phyloP scores from a whole-genome alignment of 1,140 invertebrate species.

The Brachionus asplanchnoidis region DNA sequence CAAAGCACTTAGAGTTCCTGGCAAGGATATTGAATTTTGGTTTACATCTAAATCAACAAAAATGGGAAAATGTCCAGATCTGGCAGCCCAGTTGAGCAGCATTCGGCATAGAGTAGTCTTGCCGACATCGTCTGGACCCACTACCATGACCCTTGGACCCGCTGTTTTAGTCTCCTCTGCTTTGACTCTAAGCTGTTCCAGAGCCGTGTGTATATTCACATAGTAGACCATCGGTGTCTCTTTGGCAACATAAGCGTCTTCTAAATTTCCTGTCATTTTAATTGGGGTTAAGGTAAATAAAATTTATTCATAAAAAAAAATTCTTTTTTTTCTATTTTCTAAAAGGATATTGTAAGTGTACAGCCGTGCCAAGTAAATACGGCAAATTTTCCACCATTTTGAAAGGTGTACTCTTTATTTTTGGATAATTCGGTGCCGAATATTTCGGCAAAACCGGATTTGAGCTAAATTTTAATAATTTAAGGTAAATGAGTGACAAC shows the following conservation, averaged over 20 bases:
- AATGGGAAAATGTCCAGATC: conserved; percentile 69
- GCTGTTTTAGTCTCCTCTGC: conserved; percentile 67
- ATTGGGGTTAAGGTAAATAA: conserved; percentile 18
- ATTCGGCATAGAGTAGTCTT: conserved; percentile 84
- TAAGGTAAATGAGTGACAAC: neutral
- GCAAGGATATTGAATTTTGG: conserved; percentile 72
- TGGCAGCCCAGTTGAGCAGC: conserved; percentile 68
- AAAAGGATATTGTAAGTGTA: conserved; percentile 59
- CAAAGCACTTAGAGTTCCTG: conserved; percentile 81
- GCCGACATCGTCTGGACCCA: conserved; percentile 89
- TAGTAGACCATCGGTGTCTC: conserved; percentile 94
- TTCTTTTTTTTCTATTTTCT: neutral
- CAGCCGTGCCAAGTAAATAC: conserved; percentile 95
- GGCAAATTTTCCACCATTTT: conserved; percentile 82
- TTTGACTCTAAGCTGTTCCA: conserved; percentile 77
- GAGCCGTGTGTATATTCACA: conserved; percentile 84
- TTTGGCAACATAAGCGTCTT: conserved; percentile 66
- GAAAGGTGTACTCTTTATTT: conserved; percentile 84
- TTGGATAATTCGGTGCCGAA: conserved; percentile 94
- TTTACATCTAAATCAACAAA: conserved; percentile 94
- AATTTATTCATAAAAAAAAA: neutral
- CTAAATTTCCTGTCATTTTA: conserved; percentile 31
- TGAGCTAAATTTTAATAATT: conserved; percentile 63
- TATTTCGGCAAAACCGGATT: conserved; percentile 81
- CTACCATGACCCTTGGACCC: conserved; percentile 68